These are phyloP conservation scores for Scomberomorus guttatus DNA, from an alignment of 2,797 vertebrate genomes.

Conservation along the genomic window DNA sequence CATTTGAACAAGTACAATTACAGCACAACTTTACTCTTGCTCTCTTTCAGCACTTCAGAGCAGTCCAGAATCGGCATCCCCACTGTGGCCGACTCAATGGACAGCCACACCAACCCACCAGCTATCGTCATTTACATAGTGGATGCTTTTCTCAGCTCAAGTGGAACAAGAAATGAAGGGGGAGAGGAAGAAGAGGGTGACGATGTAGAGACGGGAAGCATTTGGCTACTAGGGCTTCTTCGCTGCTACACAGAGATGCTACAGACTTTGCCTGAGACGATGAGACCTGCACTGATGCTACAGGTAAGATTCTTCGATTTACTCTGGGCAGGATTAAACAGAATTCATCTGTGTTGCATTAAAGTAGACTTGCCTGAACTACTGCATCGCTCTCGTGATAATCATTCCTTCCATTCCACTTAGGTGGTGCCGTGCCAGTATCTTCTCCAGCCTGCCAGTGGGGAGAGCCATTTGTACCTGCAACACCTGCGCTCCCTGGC, in stretches of 20 bases:
- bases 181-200: conserved; percentile 90
- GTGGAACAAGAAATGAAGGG: conserved; percentile 84
- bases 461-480: conserved; percentile 94
- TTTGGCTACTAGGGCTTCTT: conserved; percentile 95
- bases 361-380: too few relatives aligned
- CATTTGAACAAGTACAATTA: not conserved
- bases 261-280: conserved; percentile 91
- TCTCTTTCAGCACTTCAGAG: conserved; percentile 75
- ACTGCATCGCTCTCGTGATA: not conserved
- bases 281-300: conserved; percentile 93
- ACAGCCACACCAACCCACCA: conserved; percentile 91
- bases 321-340: not conserved
- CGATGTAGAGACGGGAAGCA: conserved; percentile 89
- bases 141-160: conserved; percentile 93
- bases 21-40: not conserved
- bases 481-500: conserved; percentile 97
- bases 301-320: conserved; percentile 84
- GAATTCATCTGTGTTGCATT: not conserved
- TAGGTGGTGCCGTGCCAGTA: conserved; percentile 97
- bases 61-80: conserved; percentile 95
- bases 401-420: not conserved
- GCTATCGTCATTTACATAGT: conserved; percentile 96
- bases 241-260: conserved; percentile 98
- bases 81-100: conserved; percentile 90
- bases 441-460: conserved; percentile 95